Percentiles rank a stretch among this genome's conserved stretches.
Evolutionary conservation across 2,888 invertebrate species (phyloP).

Genomic region (Belgica antarctica): DNA sequence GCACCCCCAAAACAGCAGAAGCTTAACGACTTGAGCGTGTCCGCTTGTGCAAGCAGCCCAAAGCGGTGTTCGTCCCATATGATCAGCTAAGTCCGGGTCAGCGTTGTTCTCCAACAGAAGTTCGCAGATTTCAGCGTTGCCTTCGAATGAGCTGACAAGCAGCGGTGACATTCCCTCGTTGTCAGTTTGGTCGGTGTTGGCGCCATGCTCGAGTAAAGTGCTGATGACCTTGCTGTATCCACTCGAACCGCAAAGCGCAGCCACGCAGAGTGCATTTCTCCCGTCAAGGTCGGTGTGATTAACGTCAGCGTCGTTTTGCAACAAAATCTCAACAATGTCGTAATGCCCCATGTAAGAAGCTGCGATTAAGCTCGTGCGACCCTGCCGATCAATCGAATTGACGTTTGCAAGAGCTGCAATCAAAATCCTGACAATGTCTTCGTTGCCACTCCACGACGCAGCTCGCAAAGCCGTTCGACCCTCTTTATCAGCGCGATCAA

Average conservation of each 20-base stretch:
- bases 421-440: conserved; percentile 73
- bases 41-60: conserved; percentile 94
- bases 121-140: conserved; percentile 89
- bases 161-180: conserved; percentile 85
- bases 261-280: conserved; percentile 82
- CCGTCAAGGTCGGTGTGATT: conserved; percentile 86
- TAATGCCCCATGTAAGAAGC: conserved; percentile 96
- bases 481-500: conserved; percentile 84
- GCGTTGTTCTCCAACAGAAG: conserved; percentile 87
- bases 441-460: conserved; percentile 93
- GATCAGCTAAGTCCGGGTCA: conserved; percentile 84
- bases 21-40: conserved; percentile 78
- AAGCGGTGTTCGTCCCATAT: conserved; percentile 77
- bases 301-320: conserved; percentile 78
- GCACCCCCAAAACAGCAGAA: conserved; percentile 92
- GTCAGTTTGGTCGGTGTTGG: conserved; percentile 78
- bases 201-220: conserved; percentile 75
- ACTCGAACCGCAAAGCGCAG: conserved; percentile 79
- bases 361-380: conserved; percentile 88
- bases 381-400: conserved; percentile 83
- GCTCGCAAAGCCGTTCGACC: conserved; percentile 85
- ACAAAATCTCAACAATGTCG: conserved; percentile 80
- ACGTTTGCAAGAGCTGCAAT: conserved; percentile 75
- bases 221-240: conserved; percentile 68
- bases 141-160: conserved; percentile 86